Base-by-base conservation (phyloP, 2,888 invertebrate genomes). In the Leptinotarsa juncta region DNA sequence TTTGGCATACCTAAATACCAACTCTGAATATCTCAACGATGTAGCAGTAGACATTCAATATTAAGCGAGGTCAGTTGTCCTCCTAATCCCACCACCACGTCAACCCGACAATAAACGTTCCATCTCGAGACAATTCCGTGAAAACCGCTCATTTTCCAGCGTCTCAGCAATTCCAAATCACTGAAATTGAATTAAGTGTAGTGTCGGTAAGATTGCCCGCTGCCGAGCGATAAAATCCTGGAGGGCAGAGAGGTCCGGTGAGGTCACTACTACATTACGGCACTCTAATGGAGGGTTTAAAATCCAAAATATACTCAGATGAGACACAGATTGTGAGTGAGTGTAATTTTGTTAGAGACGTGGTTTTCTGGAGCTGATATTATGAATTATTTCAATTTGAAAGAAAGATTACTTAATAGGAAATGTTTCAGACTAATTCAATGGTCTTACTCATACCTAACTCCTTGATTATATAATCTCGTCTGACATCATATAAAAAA, bases 151-250 rank as follows among this genome's bases (percentile, higher is more conserved):
- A 73, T 70, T 72, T 74, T 72, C 71, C 20, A 60, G 71, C 73
- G 23, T 69, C 69, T 71, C 74, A 15, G 71, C 65, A 72, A 71
- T 75, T 67, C 72, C 70, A 72, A 74, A 75, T 77, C 67, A 60
- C 75, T 32, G 73, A 72, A 75, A 77, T 77, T 77, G 77, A 77
- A 77, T 77, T 77, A 75, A 77, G 70, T 71, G 72, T 70, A 67
- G 72, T 65, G 72, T 70, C 67, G 55, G 75, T 73, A 76, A 76
- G 75, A 76, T 76, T 70, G 74, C 65, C 51, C 67, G 60, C 72
- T 57, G 65, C 57, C 68, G 65, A 70, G 65, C 66, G 68, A 76
- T 76, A 76, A 76, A 76, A 73, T 76, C 71, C 70, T 69, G 71
- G 50, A 72, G 51, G 48, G n/a, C 60, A 48, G 68, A 49, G 67